Evolutionary conservation across 2,113 vertebrate species (phyloP).

Genomic region (Salvelinus fontinalis): DNA sequence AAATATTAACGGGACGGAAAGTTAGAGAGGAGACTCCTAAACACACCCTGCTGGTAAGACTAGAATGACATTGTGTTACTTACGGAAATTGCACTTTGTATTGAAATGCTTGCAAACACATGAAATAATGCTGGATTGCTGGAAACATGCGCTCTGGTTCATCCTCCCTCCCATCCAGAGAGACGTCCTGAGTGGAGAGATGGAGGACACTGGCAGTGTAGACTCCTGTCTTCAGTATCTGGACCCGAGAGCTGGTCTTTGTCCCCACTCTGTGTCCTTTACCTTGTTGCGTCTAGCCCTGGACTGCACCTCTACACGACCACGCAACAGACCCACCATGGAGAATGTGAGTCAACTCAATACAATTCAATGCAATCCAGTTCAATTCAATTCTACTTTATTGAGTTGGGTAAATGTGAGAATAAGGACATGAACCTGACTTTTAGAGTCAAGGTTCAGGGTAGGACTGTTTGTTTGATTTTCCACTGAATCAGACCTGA

Average conservation of each 20-base stretch:
- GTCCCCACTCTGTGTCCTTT: constrained; percentile 61
- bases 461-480: too few relatives aligned
- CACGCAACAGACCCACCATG: constrained; percentile 62
- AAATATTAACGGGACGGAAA: constrained; percentile 70
- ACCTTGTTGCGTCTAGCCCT: constrained; percentile 61
- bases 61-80: not conserved
- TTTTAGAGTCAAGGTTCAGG: too few relatives aligned
- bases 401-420: not conserved
- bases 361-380: not conserved
- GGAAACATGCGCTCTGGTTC: not conserved
- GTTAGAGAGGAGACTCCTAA: constrained; percentile 63
- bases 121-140: too few relatives aligned
- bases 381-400: too few relatives aligned
- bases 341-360: constrained; percentile 42
- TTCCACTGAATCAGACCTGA: too few relatives aligned
- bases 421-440: not conserved
- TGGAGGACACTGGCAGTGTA: constrained; percentile 68
- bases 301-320: constrained; percentile 49
- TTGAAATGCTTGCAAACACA: too few relatives aligned
- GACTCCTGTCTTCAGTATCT: constrained; percentile 68
- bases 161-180: constrained; percentile 50
- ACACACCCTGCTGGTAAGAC: constrained; percentile 66
- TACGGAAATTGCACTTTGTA: too few relatives aligned
- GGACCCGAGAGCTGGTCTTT: constrained; percentile 61
- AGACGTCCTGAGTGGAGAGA: constrained; percentile 56